phyloP scores from a whole-genome alignment of 2,113 vertebrate species.

The Kryptolebias marmoratus region DNA sequence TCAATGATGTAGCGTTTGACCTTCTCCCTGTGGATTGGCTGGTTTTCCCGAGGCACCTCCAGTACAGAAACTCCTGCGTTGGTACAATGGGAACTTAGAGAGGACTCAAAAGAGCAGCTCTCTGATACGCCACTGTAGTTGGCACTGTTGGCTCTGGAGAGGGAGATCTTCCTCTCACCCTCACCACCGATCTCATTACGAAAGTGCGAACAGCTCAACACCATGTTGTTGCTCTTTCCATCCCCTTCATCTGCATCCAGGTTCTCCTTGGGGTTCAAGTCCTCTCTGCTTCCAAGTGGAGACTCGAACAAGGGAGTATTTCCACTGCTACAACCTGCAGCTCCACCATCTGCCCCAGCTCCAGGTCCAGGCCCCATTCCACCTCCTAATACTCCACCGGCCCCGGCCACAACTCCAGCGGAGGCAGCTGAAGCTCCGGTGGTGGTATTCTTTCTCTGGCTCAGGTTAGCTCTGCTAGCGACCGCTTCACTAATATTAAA shows the following conservation, averaged over 20 bases:
- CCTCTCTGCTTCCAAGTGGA: constrained; percentile 92
- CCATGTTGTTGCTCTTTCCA: constrained; percentile 92
- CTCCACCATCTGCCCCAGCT: constrained; percentile 46
- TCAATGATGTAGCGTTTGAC: constrained; percentile 98
- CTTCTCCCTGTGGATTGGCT: constrained; percentile 95
- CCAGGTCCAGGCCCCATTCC: constrained; percentile 28
- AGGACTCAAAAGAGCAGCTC: constrained; percentile 95
- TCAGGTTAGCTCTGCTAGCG: constrained; percentile 86
- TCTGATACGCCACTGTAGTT: constrained; percentile 86
- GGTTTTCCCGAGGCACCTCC: constrained; percentile 94
- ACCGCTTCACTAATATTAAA: constrained; percentile 96
- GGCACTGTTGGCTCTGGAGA: constrained; percentile 88
- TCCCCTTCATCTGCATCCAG: constrained; percentile 94
- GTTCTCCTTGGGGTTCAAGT: constrained; percentile 94
- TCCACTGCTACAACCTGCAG: constrained; percentile 58
- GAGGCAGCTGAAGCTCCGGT: constrained; percentile 96
- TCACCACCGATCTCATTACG: constrained; percentile 96
- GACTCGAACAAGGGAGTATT: constrained; percentile 84
- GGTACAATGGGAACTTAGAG: constrained; percentile 96
- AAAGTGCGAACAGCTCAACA: constrained; percentile 91
- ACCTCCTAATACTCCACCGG: constrained; percentile 7
- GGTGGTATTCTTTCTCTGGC: constrained; percentile 94
- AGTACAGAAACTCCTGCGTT: constrained; percentile 96
- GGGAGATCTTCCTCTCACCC: constrained; percentile 90
- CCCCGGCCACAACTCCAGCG: constrained; percentile 67